Percentiles rank a stretch among this genome's conserved stretches.
These are phyloP conservation scores for Stegodyphus mimosarum DNA, from an alignment of 1,140 invertebrate species.

Conservation along the genomic window DNA sequence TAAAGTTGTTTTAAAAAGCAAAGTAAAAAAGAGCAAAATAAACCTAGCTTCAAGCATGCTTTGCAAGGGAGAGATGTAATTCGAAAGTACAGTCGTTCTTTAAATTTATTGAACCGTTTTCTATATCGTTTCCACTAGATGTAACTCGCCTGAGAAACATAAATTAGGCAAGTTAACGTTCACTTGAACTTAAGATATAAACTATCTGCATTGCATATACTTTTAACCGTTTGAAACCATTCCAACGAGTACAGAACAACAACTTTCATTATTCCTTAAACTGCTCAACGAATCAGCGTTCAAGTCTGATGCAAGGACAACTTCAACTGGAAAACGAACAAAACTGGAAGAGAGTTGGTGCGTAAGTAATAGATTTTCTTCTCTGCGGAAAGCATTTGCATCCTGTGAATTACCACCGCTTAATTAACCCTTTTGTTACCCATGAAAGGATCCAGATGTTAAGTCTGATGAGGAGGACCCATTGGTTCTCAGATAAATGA, in stretches of 20 bases:
- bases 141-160: too few relatives aligned
- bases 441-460: slow-evolving; percentile 53
- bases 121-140: too few relatives aligned
- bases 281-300: slow-evolving; percentile 16
- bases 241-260: not conserved
- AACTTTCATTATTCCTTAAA: slow-evolving; percentile 21
- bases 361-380: slow-evolving; percentile 49
- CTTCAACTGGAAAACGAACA: slow-evolving; percentile 6
- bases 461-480: slow-evolving; percentile 30
- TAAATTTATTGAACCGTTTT: too few relatives aligned
- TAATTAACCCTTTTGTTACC: slow-evolving; percentile 47
- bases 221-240: not conserved
- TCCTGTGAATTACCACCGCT: slow-evolving; percentile 42
- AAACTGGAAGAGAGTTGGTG: slow-evolving; percentile 23
- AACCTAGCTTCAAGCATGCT: too few relatives aligned
- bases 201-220: too few relatives aligned
- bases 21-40: too few relatives aligned
- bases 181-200: too few relatives aligned
- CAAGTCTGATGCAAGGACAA: not conserved
- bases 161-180: too few relatives aligned
- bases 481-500: slow-evolving; percentile 43
- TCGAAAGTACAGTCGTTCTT: too few relatives aligned
- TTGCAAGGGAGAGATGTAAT: too few relatives aligned
- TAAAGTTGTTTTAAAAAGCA: too few relatives aligned
- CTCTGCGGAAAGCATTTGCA: slow-evolving; percentile 39